Base-by-base conservation (phyloP, 2,888 invertebrate species). In the Mythimna impura region DNA sequence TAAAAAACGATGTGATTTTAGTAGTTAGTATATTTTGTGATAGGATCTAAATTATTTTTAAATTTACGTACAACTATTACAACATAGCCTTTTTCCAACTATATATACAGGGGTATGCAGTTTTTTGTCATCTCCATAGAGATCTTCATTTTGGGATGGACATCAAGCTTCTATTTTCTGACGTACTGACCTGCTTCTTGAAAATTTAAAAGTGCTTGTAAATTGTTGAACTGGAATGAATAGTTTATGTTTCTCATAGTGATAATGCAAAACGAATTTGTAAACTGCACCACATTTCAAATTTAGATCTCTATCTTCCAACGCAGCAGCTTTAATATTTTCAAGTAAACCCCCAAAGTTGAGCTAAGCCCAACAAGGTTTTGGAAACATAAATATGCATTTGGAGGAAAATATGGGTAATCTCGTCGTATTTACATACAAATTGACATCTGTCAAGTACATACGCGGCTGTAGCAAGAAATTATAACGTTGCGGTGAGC, bases 381-480 rank as follows among this genome's bases (percentile, higher is more conserved):
- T 34, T 70, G 14, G 34, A 14, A 34, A 62, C 70, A 76, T 76
- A 76, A 76, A 76, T 76, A 76, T 76, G 76, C 70, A 76, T 34
- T 61, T 55, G 20, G 6, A 52, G 22, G 76, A 66, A 76, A 71
- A 71, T 62, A 76, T 66, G 65, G 50, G 65, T 43, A 61, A 50
- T 65, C 50, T 65, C 9, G 40, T 55, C 55, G 12, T 50, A 76
- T 70, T 76, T 57, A 70, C 76, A 76, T 76, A 66, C 77, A 76
- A 76, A 76, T 76, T 76, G 65, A 76, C 77, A 63, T 54, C 71
- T 77, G 63, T 66, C 71, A 71, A 71, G 30, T 57, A 54, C 71
- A 66, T 17, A 12, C 52, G 6, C 17, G 1, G 25, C 22, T 54
- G 7, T 30, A 61, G 20, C 52, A 20, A 54, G 43, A 54, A 60